A percentile compares a stretch with the other conserved stretches of the same genome.
Evolutionary conservation across 2,888 invertebrate species (phyloP).

Genomic region (Leptura quadrifasciata): DNA sequence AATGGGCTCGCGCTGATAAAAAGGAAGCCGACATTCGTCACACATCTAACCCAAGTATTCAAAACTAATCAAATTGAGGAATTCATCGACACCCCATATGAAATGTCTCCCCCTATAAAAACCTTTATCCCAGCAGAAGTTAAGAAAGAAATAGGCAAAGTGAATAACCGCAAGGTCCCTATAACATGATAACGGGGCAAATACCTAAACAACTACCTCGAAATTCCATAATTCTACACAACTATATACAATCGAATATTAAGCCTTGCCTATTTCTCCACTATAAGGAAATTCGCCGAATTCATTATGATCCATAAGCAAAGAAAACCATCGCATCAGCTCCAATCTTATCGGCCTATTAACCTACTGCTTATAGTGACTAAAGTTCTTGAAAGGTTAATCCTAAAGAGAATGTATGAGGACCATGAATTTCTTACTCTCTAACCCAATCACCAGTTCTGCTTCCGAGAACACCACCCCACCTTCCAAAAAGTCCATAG

Average conservation of each 20-base stretch:
- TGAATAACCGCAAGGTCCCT: background rate
- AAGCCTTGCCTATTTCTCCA: background rate
- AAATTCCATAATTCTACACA: background rate
- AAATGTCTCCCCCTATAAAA: conserved; percentile 3
- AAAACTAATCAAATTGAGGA: background rate
- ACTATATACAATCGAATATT: background rate
- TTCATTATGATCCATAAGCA: background rate
- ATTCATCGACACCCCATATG: background rate
- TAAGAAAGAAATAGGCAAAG: conserved; percentile 18
- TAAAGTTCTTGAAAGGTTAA: background rate
- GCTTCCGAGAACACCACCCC: too few relatives aligned
- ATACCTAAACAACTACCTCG: too few relatives aligned
- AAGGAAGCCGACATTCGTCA: background rate
- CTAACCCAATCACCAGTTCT: too few relatives aligned
- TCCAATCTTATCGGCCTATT: background rate
- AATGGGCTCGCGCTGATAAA: background rate
- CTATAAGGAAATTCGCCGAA: background rate
- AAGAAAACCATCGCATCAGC: background rate
- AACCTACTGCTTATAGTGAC: background rate
- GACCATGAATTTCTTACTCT: too few relatives aligned
- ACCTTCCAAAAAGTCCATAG: too few relatives aligned
- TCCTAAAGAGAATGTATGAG: too few relatives aligned
- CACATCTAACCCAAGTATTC: background rate
- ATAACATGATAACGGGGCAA: too few relatives aligned
- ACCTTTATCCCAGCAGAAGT: background rate